Percentiles rank a stretch among this genome's conserved stretches.
Evolutionary conservation across 2,888 invertebrate species (phyloP).

Genomic region (Chromoteleia sp.): DNA sequence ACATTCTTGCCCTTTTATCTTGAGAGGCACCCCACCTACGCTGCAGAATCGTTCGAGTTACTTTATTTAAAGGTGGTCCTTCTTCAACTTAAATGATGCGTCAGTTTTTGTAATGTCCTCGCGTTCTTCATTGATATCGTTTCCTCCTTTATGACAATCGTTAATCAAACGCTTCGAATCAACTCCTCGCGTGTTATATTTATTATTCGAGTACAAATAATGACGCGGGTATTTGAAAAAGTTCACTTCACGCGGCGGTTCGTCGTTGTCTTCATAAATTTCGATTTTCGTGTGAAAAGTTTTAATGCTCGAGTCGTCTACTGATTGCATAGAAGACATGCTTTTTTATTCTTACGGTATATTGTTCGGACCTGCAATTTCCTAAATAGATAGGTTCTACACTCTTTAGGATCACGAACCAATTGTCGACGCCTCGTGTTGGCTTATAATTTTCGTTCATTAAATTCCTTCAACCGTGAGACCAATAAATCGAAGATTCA

Average conservation of each 20-base stretch:
- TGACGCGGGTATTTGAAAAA: no score
- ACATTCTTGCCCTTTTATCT: conserved; percentile 83
- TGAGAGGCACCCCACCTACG: conserved; percentile 79
- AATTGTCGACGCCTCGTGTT: conserved; percentile 71
- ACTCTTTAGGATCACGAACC: conserved; percentile 72
- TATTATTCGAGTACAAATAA: no score
- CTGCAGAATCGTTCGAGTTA: conserved; percentile 65
- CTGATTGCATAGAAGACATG: conserved; percentile 68
- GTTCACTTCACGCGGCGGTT: background rate
- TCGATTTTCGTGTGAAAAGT: conserved; percentile 66
- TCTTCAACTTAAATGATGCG: conserved; percentile 59
- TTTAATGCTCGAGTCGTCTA: conserved; percentile 50
- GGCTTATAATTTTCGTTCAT: conserved; percentile 71
- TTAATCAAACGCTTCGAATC: conserved; percentile 42
- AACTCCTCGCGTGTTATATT: background rate
- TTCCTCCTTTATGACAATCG: conserved; percentile 58
- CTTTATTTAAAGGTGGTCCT: conserved; percentile 64
- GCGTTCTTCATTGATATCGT: conserved; percentile 46
- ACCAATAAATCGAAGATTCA: conserved; percentile 63
- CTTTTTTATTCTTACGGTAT: conserved; percentile 61
- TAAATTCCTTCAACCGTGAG: conserved; percentile 72
- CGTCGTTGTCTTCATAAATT: conserved; percentile 12
- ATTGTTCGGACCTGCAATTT: conserved; percentile 70
- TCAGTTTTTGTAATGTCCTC: conserved; percentile 45
- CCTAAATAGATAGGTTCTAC: conserved; percentile 72